Conservation (phyloP, 2,888 invertebrate species). For the Thelaira solivaga region DNA sequence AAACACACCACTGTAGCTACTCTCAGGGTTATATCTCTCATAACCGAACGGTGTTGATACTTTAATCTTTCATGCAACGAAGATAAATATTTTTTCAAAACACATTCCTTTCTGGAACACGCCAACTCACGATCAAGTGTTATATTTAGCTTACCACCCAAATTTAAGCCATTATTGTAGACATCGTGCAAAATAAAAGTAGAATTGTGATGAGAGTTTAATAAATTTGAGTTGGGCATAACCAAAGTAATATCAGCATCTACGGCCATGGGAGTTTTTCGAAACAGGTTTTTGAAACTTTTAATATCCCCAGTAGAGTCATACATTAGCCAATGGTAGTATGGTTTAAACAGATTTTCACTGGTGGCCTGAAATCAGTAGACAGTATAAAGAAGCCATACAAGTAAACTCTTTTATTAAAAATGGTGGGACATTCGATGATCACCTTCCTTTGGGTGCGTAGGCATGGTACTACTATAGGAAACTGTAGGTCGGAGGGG, state of each 20-base stretch:
- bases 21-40: conserved; percentile 71
- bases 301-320: conserved; percentile 54
- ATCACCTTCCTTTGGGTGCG: no score
- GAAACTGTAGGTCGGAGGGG: no score
- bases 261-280: conserved; percentile 68
- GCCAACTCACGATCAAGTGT: conserved; percentile 67
- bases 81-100: conserved; percentile 64
- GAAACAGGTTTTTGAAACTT: conserved; percentile 66
- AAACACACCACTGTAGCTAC: conserved; percentile 70
- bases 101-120: conserved; percentile 65
- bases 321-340: conserved; percentile 72
- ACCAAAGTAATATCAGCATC: conserved; percentile 73
- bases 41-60: conserved; percentile 68
- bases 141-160: conserved; percentile 74
- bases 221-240: background rate
- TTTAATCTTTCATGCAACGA: conserved; percentile 66
- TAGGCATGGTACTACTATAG: no score
- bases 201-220: background rate
- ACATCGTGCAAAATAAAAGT: conserved; percentile 71
- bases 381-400: no score
- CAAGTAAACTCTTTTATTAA: no score
- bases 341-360: conserved; percentile 67
- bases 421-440: no score
- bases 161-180: conserved; percentile 73
- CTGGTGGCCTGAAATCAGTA: conserved; percentile 66